These are phyloP conservation scores for Neria commutata DNA, from an alignment of 2,888 invertebrate genomes.

Conservation along the genomic window DNA sequence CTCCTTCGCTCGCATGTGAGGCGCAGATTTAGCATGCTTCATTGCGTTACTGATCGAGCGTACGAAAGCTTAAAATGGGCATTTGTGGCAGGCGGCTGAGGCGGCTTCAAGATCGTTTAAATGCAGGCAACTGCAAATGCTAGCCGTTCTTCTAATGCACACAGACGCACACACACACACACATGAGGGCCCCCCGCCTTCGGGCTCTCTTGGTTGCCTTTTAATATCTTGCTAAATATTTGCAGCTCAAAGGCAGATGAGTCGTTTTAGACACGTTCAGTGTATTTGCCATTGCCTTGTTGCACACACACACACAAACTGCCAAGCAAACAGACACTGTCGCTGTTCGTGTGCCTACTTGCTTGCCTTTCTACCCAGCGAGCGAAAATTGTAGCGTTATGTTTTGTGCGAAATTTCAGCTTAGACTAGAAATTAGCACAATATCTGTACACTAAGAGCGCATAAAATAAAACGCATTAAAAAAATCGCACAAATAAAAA, in stretches of 20 bases:
- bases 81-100: constrained; percentile 8
- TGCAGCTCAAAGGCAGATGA: neutral
- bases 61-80: constrained; percentile 34
- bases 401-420: neutral
- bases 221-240: neutral
- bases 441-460: too few relatives aligned
- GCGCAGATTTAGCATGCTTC: constrained; percentile 27
- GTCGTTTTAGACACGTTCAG: neutral
- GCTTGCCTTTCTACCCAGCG: neutral
- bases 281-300: too few relatives aligned
- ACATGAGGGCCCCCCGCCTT: neutral
- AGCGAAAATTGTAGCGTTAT: neutral
- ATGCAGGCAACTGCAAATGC: neutral
- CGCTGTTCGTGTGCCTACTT: too few relatives aligned
- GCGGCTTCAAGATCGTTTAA: neutral
- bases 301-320: too few relatives aligned
- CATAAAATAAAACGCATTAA: too few relatives aligned
- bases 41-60: constrained; percentile 41
- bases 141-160: too few relatives aligned
- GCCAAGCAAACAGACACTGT: too few relatives aligned
- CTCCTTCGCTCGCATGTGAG: neutral
- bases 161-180: too few relatives aligned
- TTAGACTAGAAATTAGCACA: too few relatives aligned
- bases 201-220: neutral
- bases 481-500: too few relatives aligned